Percentiles rank a stretch among this genome's conserved stretches.
Evolutionary conservation across 1,140 invertebrate genomes (phyloP).

Genomic region (Dreissena polymorpha): DNA sequence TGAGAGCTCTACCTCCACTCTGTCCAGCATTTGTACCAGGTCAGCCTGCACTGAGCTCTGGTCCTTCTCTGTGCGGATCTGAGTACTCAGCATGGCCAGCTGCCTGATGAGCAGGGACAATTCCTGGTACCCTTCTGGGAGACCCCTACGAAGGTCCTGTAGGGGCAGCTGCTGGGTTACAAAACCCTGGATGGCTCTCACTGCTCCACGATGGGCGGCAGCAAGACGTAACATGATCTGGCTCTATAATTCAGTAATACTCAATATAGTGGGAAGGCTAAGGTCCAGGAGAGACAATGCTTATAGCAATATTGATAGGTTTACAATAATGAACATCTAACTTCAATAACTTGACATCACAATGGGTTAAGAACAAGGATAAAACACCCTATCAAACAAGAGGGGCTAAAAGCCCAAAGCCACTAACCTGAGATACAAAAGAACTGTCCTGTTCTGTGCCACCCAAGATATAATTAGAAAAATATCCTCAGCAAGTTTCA

Average conservation of each 20-base stretch:
- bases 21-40: slow-evolving; percentile 66
- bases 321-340: too few relatives aligned
- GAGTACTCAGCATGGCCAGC: slow-evolving; percentile 63
- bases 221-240: slow-evolving; percentile 64
- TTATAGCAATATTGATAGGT: too few relatives aligned
- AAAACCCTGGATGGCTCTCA: slow-evolving; percentile 71
- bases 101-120: slow-evolving; percentile 68
- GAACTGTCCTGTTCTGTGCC: too few relatives aligned
- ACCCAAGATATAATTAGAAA: too few relatives aligned
- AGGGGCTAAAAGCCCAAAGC: too few relatives aligned
- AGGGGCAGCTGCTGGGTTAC: slow-evolving; percentile 68
- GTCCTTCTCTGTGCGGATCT: slow-evolving; percentile 53
- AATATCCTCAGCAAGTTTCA: too few relatives aligned
- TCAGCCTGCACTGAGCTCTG: slow-evolving; percentile 60
- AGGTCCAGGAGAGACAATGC: too few relatives aligned
- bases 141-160: slow-evolving; percentile 67
- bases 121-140: slow-evolving; percentile 70
- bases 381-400: too few relatives aligned
- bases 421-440: too few relatives aligned
- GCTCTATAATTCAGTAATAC: slow-evolving; percentile 58
- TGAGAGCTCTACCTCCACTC: slow-evolving; percentile 59
- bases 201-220: slow-evolving; percentile 67
- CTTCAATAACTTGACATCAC: too few relatives aligned
- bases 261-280: too few relatives aligned
- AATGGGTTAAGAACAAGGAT: too few relatives aligned